phyloP scores from a whole-genome alignment of 2,888 invertebrate genomes.

The Parnassius apollo region DNA sequence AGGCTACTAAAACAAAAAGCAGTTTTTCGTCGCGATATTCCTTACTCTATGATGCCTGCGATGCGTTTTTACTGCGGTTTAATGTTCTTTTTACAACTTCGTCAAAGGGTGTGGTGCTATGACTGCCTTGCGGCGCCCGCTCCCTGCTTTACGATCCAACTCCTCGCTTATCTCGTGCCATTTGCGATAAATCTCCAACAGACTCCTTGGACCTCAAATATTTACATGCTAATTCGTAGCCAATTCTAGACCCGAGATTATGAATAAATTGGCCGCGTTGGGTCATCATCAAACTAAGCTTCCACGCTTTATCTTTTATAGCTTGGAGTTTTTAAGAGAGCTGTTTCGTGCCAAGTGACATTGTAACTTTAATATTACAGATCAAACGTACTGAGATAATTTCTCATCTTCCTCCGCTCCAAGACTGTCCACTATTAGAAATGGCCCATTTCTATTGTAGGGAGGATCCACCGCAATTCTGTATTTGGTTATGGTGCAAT shows the following conservation, averaged over 20 bases:
- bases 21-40: constrained; percentile 47
- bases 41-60: constrained; percentile 47
- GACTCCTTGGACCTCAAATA: constrained; percentile 78
- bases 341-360: constrained; percentile 46
- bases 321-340: constrained; percentile 71
- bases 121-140: constrained; percentile 42
- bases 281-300: constrained; percentile 61
- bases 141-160: constrained; percentile 70
- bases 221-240: constrained; percentile 80
- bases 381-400: neutral
- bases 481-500: too few relatives aligned
- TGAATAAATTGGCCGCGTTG: constrained; percentile 72
- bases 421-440: too few relatives aligned
- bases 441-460: too few relatives aligned
- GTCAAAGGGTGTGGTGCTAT: constrained; percentile 71
- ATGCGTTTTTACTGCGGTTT: constrained; percentile 81
- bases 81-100: constrained; percentile 80
- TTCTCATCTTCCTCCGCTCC: too few relatives aligned
- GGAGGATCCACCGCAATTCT: too few relatives aligned
- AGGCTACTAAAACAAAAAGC: constrained; percentile 71
- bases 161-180: constrained; percentile 72
- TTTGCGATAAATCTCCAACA: constrained; percentile 76
- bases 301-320: constrained; percentile 71
- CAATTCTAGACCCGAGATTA: constrained; percentile 78
- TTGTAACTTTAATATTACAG: constrained; percentile 14